phyloP scores from a whole-genome alignment of 2,888 invertebrate species.

The Patella pellucida region DNA sequence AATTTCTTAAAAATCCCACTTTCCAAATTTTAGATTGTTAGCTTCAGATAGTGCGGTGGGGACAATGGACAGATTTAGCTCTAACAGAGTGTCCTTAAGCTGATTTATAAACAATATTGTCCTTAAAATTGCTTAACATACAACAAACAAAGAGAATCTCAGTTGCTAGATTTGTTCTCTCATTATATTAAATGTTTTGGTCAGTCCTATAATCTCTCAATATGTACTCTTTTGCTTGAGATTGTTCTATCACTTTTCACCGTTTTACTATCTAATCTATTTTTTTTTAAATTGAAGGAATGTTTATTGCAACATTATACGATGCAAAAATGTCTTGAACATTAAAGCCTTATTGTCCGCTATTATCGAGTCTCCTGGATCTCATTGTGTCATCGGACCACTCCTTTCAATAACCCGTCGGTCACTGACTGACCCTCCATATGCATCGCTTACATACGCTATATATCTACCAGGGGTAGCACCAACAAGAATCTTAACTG shows the following conservation, averaged over 20 bases:
- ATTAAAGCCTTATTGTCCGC: constrained; percentile 42
- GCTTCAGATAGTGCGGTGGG: no score
- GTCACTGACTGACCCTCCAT: constrained; percentile 42
- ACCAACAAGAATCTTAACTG: constrained; percentile 36
- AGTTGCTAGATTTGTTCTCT: constrained; percentile 5
- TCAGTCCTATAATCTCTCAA: constrained; percentile 28
- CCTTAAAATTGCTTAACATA: not conserved
- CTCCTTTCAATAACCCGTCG: constrained; percentile 41
- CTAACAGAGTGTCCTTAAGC: not conserved
- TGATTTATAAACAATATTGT: not conserved
- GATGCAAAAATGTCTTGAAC: constrained; percentile 40
- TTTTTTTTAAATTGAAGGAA: constrained; percentile 40
- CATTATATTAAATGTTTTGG: constrained; percentile 22
- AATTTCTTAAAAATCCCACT: no score
- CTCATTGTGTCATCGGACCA: constrained; percentile 28
- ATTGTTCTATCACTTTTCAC: constrained; percentile 38
- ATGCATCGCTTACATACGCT: constrained; percentile 28
- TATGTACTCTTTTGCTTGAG: constrained; percentile 37
- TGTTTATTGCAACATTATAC: constrained; percentile 33
- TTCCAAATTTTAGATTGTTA: no score
- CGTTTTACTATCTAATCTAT: constrained; percentile 29
- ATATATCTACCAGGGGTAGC: constrained; percentile 39
- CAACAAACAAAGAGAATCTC: not conserved
- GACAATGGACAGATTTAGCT: no score
- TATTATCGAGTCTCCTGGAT: constrained; percentile 36